Evolutionary conservation across 2,888 invertebrate genomes (phyloP).

Genomic region (Euzophera pinguis): DNA sequence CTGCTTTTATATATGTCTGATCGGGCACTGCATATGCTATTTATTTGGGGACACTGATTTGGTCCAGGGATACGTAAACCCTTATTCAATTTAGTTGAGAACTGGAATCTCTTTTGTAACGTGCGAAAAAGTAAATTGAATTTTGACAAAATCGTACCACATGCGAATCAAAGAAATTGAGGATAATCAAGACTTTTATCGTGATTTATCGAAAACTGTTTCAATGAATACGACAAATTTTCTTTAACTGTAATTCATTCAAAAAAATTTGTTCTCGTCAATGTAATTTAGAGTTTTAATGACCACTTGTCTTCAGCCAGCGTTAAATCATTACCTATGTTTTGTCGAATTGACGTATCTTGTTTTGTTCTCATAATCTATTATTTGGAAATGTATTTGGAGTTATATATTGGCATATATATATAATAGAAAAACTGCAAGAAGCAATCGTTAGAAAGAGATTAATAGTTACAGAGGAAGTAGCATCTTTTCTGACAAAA

Average conservation of each 20-base stretch:
- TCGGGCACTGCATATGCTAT: slow-evolving; percentile 11
- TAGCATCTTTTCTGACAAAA: slow-evolving; percentile 43
- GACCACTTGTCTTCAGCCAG: too few relatives aligned
- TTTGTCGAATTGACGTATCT: not conserved
- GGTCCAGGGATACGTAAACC: slow-evolving; percentile 29
- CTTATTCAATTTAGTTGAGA: slow-evolving; percentile 39
- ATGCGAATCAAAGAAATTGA: slow-evolving; percentile 27
- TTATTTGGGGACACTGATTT: slow-evolving; percentile 23
- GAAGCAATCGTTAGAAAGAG: slow-evolving; percentile 17
- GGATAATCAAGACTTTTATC: too few relatives aligned
- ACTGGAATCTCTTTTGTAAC: slow-evolving; percentile 42
- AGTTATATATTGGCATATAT: too few relatives aligned
- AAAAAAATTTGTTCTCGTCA: too few relatives aligned
- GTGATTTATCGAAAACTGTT: too few relatives aligned
- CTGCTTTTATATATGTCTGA: not conserved
- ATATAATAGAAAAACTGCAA: not conserved
- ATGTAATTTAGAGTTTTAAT: too few relatives aligned
- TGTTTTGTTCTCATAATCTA: not conserved
- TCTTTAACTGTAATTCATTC: too few relatives aligned
- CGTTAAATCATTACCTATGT: too few relatives aligned
- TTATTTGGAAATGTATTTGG: not conserved
- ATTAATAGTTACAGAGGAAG: slow-evolving; percentile 32
- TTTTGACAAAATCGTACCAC: slow-evolving; percentile 39
- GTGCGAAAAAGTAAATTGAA: slow-evolving; percentile 43
- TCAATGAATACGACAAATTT: too few relatives aligned